Conservation (phyloP, 2,113 vertebrate genomes). For the Pongo pygmaeus region DNA sequence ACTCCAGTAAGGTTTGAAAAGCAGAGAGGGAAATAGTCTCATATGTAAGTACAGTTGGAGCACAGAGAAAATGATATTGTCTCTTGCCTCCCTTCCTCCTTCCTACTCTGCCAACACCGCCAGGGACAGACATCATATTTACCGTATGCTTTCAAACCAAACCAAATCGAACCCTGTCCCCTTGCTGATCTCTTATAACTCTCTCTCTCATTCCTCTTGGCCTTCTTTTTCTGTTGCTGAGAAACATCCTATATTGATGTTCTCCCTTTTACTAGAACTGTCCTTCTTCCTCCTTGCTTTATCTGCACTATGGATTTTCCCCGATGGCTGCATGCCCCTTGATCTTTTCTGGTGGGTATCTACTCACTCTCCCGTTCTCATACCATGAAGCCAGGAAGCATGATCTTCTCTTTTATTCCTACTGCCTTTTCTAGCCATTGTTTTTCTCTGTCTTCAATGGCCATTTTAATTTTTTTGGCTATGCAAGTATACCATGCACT, state of each 20-base stretch:
- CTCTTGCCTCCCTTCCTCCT: background rate
- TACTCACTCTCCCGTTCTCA: background rate
- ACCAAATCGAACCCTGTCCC: background rate
- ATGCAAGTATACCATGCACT: fast-evolving
- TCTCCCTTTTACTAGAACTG: background rate
- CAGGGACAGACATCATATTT: too few species aligned
- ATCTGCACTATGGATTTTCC: background rate
- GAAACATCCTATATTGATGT: background rate
- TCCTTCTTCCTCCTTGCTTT: background rate
- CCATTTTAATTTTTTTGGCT: background rate
- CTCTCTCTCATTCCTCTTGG: background rate
- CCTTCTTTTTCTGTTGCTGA: background rate
- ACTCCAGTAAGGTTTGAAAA: background rate
- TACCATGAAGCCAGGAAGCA: background rate
- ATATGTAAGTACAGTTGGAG: background rate
- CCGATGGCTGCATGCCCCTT: background rate
- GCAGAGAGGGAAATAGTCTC: background rate
- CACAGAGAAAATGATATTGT: background rate
- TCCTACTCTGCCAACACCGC: too few species aligned
- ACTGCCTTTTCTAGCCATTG: background rate
- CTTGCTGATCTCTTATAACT: background rate
- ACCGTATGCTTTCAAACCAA: background rate
- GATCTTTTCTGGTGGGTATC: background rate
- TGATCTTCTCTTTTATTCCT: background rate
- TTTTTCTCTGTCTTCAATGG: background rate